phyloP scores from a whole-genome alignment of 2,113 vertebrate species.

The Hylia prasina region DNA sequence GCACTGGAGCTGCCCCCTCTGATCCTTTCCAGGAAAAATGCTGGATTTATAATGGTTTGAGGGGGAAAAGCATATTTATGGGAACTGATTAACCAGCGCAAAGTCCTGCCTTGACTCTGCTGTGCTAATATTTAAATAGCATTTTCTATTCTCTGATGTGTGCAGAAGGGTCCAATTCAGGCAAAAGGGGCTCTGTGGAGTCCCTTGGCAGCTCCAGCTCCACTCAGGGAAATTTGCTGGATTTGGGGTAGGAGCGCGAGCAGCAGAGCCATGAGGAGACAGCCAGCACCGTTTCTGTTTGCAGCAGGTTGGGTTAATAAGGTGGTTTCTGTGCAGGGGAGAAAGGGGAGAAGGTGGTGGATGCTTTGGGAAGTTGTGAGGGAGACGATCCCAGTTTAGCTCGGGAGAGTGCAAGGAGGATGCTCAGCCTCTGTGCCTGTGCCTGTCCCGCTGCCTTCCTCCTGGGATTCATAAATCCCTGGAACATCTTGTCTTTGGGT shows the following conservation, averaged over 20 bases:
- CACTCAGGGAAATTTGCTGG: not conserved
- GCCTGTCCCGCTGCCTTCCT: not conserved
- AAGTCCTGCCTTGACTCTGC: not conserved
- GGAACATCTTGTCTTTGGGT: not conserved
- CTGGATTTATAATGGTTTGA: not conserved
- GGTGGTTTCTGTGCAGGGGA: not conserved
- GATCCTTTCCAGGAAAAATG: not conserved
- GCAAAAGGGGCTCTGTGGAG: not conserved
- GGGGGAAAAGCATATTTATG: not conserved
- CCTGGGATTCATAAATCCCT: not conserved
- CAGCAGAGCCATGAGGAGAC: rapidly evolving
- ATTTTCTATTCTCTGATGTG: not conserved
- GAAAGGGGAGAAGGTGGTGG: not conserved
- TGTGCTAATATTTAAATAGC: not conserved
- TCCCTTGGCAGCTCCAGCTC: not conserved
- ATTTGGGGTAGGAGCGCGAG: not conserved
- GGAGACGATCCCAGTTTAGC: not conserved
- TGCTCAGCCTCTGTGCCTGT: not conserved
- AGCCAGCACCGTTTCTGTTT: rapidly evolving
- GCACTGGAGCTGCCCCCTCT: not conserved
- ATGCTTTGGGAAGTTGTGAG: not conserved
- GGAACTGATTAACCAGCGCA: not conserved
- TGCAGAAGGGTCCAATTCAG: not conserved
- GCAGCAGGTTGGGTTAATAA: not conserved
- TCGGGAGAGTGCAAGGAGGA: not conserved